These are phyloP conservation scores for Scolopax bukidnonensis DNA, from an alignment of 2,797 vertebrate genomes.

Conservation along the genomic window DNA sequence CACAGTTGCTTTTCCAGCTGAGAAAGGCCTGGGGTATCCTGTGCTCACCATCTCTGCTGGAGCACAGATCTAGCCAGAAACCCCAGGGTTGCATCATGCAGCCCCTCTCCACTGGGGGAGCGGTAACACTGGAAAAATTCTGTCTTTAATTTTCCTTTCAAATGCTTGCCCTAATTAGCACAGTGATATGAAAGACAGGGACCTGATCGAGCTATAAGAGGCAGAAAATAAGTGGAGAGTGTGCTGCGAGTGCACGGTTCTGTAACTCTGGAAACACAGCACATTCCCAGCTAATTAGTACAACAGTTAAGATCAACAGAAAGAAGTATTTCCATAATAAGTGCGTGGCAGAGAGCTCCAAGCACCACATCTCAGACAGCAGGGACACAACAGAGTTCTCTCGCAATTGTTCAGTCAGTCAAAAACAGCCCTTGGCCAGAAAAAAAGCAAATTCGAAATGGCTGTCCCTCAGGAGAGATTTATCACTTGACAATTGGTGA, in stretches of 20 bases:
- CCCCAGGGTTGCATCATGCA: background rate
- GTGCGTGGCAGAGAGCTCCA: background rate
- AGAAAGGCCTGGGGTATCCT: background rate
- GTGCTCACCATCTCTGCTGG: background rate
- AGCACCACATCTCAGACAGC: background rate
- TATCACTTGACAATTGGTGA: background rate
- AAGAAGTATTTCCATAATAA: background rate
- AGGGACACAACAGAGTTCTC: background rate
- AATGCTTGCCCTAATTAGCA: background rate
- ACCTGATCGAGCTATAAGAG: background rate
- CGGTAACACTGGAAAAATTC: background rate
- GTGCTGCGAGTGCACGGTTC: background rate
- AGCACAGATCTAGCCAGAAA: background rate
- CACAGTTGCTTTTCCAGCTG: background rate
- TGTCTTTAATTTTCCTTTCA: background rate
- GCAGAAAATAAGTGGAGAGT: background rate
- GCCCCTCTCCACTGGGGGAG: background rate
- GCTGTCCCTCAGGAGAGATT: background rate
- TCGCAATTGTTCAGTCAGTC: background rate
- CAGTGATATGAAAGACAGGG: background rate
- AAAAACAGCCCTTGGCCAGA: background rate
- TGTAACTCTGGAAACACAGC: background rate
- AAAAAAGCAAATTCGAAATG: background rate
- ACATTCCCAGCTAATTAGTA: background rate
- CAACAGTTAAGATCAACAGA: background rate